phyloP scores from a whole-genome alignment of 2,797 vertebrate genomes.

The Pipistrellus pipistrellus region DNA sequence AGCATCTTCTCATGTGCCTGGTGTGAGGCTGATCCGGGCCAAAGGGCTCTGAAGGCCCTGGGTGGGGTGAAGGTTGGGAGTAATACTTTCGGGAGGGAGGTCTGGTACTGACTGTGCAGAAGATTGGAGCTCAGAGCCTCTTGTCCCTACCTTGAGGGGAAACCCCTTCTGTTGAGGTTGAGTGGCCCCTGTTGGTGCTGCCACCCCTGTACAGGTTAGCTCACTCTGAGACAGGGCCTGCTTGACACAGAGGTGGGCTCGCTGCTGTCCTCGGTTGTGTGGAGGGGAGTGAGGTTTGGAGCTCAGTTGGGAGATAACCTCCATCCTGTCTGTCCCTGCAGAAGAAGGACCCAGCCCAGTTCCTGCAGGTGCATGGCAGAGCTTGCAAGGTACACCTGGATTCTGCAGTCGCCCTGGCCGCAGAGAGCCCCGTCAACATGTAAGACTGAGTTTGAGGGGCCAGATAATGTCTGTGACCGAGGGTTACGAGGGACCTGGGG shows the following conservation, averaged over 20 bases:
- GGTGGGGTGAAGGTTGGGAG: not conserved
- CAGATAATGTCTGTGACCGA: not conserved
- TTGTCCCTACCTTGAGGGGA: not conserved
- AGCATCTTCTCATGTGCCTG: not conserved
- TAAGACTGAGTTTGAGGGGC: conserved; percentile 83
- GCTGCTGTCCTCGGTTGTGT: not conserved
- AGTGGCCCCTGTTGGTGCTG: not conserved
- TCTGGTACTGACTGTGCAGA: not conserved
- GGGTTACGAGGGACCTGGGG: not conserved
- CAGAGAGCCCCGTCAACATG: conserved; percentile 98
- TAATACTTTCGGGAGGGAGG: not conserved
- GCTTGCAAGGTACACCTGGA: conserved; percentile 98
- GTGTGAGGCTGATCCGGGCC: not conserved
- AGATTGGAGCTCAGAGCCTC: not conserved
- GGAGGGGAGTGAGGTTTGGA: not conserved
- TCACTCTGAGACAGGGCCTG: not conserved
- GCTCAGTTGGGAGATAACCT: not conserved
- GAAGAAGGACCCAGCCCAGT: conserved; percentile 99
- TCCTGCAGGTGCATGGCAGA: conserved; percentile 98
- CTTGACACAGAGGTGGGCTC: not conserved
- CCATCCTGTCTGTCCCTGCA: conserved; percentile 75
- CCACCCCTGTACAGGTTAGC: not conserved
- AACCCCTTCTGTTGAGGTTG: not conserved
- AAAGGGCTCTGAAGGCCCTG: not conserved
- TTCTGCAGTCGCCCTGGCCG: conserved; percentile 95